Base-by-base conservation (phyloP, 2,888 invertebrate genomes). In the Heteromyza rotundicornis region DNA sequence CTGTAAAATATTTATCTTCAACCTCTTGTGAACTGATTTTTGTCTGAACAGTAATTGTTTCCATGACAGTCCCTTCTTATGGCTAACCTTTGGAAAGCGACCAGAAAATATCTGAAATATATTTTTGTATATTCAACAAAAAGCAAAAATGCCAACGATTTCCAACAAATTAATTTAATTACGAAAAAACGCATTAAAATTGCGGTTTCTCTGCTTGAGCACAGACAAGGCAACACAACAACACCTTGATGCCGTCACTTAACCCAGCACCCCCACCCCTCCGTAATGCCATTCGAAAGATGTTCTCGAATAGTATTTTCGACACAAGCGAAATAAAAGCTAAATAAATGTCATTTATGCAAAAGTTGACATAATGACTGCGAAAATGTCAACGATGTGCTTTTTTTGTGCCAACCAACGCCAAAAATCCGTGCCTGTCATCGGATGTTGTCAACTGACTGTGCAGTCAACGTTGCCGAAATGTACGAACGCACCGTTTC, bases 351-450 rank as follows among this genome's bases (percentile, higher is more conserved):
- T 74, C 68, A 57, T 74, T 74, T 74, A 74, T 73, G 74, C 74
- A 74, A 74, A 74, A 74, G 70, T 73, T 71, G 72, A 70, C 68
- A 73, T 74, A 72, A 74, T 72, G 74, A 74, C 69, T 71, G 70
- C 70, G 68, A 56, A 51, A 65, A 61, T 66, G 67, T 65, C 62
- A 59, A 61, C 53, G 55, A 27, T 54, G 54, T 49, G 59, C 32
- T 35, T 2, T 7, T 3, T 2, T 14, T 22, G 22, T 19, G 8
- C 47, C 47, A 10, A 7, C 40, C 12, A 7, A 3, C 14, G 16
- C n/a, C 14, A 10, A n/a, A 40, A 7, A n/a, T 40, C n/a, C n/a
- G 40, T 14, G 40, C 12, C 23, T 19, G 49, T 40, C 63, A 2
- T 2, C 14, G 40, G n/a, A 24, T 60, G 57, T 23, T 56, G 51